Conservation (phyloP, 2,797 vertebrate species). For the Squalus acanthias region DNA sequence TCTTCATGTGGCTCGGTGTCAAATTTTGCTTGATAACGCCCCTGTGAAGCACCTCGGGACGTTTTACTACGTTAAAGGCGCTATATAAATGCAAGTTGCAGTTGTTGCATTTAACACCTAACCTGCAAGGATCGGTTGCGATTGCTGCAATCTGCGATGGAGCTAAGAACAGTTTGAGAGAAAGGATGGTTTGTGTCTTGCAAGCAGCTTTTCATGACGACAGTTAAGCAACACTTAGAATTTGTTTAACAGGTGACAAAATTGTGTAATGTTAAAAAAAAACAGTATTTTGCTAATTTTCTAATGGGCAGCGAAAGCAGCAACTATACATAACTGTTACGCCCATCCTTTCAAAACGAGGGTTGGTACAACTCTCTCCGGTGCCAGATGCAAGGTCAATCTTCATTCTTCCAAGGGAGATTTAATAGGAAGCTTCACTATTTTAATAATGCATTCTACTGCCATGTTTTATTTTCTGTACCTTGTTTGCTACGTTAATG, state of each 20-base stretch:
- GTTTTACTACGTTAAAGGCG: neutral
- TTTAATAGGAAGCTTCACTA: neutral
- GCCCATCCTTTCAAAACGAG: neutral
- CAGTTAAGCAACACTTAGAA: neutral
- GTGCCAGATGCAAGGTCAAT: neutral
- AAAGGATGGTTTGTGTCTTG: neutral
- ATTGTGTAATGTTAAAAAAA: neutral
- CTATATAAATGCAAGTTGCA: neutral
- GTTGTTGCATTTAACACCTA: neutral
- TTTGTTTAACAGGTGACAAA: neutral
- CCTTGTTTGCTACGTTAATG: neutral
- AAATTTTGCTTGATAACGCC: neutral
- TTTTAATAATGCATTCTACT: neutral
- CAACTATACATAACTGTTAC: neutral
- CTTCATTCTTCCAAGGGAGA: neutral
- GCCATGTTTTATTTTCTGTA: neutral
- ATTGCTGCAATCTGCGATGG: too few relatives aligned
- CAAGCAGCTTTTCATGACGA: neutral
- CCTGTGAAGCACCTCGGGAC: neutral
- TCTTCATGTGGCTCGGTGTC: neutral
- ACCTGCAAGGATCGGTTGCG: neutral
- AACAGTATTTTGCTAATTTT: neutral
- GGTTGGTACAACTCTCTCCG: neutral
- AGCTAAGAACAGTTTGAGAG: neutral
- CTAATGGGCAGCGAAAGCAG: neutral